Base-by-base conservation (phyloP, 2,797 vertebrate species). In the Acanthurus tractus region DNA sequence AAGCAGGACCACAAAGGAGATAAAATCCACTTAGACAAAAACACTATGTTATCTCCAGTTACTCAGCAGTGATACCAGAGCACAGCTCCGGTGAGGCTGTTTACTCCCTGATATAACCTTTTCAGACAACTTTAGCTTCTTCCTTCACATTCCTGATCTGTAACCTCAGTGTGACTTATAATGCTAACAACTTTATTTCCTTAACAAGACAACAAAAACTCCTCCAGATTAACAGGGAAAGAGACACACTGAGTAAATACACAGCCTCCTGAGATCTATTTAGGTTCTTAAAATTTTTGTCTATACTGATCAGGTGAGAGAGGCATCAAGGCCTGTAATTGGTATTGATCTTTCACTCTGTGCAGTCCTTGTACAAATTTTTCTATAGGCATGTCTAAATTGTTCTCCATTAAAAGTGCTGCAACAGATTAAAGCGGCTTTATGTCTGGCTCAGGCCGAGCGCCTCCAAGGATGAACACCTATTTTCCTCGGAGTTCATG, bases 401-500 rank as follows among this genome's bases (percentile, higher is more conserved):
- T 58, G 83, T 64, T 86, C 61, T 23, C 23, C 18, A 64, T 63
- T 79, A 64, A 82, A 52, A 40, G 34, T 18, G 59, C 48, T 62
- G 59, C 18, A 55, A 25, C 67, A 56, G 52, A 86, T 83, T 77
- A 68, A 74, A 78, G 69, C n/a, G 5, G 44, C 78, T 53, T 83
- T 72, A 53, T 58, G 52, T 76, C 78, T 45, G 44, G 25, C 66
- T 81, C 45, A 6, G 6, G 11, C 29, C 55, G 58, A 48, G 18
- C 23, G 4, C 59, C 76, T 73, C 58, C 17, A 15, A 79, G 70
- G 59, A 75, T 2, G 18, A 63, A n/a, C 25, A 4, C 36, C 0
- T 3, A 14, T 79, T 76, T 77, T 29, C 52, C 53, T 48, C 6
- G 2, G 77, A 89, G 85, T 92, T 90, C 81, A 87, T 86, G 70